Conservation (phyloP, 1,140 invertebrate species). For the Lasioglossum albipes region DNA sequence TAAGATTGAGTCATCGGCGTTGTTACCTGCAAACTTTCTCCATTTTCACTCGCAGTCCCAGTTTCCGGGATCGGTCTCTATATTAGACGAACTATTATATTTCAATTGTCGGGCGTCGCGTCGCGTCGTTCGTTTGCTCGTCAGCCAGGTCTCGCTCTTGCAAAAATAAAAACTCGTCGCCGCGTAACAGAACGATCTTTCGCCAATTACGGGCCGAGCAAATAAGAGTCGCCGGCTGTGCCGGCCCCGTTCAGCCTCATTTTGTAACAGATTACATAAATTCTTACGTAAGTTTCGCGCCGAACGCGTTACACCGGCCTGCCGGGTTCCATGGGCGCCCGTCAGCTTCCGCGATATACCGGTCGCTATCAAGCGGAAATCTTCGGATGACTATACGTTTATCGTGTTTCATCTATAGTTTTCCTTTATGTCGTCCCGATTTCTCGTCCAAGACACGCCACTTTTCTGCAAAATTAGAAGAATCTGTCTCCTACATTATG, state of each 20-base stretch:
- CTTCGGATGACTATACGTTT: not conserved
- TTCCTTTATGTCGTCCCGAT: too few relatives aligned
- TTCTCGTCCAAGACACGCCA: too few relatives aligned
- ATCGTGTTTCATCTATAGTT: not conserved
- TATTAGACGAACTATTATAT: not conserved
- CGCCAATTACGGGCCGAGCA: not conserved
- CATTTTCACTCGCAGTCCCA: not conserved
- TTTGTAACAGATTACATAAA: conserved; percentile 11
- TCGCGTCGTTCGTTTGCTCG: not conserved
- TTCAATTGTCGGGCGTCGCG: not conserved
- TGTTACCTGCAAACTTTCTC: not conserved
- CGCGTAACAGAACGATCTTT: not conserved
- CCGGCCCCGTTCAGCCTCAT: not conserved
- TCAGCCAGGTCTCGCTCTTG: not conserved
- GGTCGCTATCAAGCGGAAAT: not conserved
- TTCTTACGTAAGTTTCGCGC: conserved; percentile 21
- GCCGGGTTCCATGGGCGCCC: not conserved
- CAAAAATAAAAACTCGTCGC: not conserved
- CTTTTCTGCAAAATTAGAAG: too few relatives aligned
- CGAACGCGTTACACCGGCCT: conserved; percentile 34
- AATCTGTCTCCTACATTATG: too few relatives aligned
- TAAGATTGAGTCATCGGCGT: not conserved
- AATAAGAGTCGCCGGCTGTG: not conserved
- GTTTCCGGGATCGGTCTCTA: not conserved
- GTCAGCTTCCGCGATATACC: not conserved